A percentile compares a stretch with the other conserved stretches of the same genome.
Conservation (phyloP, 2,113 vertebrate species). For the Pygoscelis adeliae region DNA sequence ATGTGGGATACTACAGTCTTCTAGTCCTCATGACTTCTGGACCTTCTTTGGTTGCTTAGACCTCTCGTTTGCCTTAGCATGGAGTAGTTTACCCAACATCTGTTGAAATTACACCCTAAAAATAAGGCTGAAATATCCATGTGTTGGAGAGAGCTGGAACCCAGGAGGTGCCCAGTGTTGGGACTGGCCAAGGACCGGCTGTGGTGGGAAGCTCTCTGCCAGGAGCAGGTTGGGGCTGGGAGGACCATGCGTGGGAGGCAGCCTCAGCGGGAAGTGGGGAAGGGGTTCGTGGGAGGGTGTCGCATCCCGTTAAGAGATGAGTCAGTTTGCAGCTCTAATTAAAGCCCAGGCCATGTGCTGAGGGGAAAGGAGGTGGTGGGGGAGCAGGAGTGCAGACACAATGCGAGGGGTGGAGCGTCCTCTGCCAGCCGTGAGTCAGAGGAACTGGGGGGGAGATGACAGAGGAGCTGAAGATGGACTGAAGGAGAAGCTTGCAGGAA, state of each 20-base stretch:
- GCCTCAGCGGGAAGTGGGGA: background rate
- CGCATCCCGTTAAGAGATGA: background rate
- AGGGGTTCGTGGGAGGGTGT: background rate
- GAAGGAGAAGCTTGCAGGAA: background rate
- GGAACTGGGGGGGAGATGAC: background rate
- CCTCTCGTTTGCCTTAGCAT: background rate
- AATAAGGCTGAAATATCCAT: background rate
- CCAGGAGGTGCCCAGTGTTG: background rate
- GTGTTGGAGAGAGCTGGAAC: background rate
- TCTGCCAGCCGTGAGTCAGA: background rate
- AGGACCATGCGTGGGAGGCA: background rate
- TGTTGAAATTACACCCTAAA: background rate
- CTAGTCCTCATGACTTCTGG: background rate
- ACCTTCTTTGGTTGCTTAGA: background rate
- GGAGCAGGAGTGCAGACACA: background rate
- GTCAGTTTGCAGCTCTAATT: constrained; percentile 5
- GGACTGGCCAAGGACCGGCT: background rate
- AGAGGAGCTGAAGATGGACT: background rate
- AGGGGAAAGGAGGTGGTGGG: background rate
- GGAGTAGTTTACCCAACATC: background rate
- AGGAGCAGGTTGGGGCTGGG: background rate
- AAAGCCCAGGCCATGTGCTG: background rate
- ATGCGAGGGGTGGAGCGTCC: background rate
- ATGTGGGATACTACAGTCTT: background rate
- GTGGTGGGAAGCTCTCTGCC: background rate